Conservation (phyloP, 2,888 invertebrate genomes). For the Apotomis capreana region DNA sequence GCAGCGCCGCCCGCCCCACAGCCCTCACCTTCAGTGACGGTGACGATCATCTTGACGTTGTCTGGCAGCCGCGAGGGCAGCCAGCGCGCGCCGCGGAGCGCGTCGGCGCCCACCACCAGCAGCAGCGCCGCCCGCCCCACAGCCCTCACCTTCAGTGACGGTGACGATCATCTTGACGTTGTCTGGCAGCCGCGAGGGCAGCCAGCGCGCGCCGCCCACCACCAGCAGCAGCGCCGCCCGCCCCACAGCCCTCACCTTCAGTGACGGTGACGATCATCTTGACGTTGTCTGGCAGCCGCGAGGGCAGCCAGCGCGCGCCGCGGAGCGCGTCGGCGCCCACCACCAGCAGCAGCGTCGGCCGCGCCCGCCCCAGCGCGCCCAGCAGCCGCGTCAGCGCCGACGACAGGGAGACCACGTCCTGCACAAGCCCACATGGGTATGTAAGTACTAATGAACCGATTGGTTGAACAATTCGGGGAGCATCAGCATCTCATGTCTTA, state of each 20-base stretch:
- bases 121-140: constrained; percentile 19
- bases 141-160: constrained; percentile 80
- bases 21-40: constrained; percentile 83
- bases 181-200: constrained; percentile 88
- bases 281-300: constrained; percentile 87
- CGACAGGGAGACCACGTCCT: constrained; percentile 90
- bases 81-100: constrained; percentile 88
- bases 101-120: constrained; percentile 87
- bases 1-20: neutral
- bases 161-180: constrained; percentile 91
- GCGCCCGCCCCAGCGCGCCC: constrained; percentile 79
- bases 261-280: constrained; percentile 90
- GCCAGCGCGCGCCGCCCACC: constrained; percentile 87
- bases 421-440: constrained; percentile 42
- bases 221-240: no score
- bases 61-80: constrained; percentile 88
- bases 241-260: constrained; percentile 65
- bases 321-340: constrained; percentile 88
- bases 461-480: no score
- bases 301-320: constrained; percentile 90
- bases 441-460: no score
- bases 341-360: constrained; percentile 87
- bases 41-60: constrained; percentile 90
- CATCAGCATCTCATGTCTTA: no score
- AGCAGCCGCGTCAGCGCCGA: constrained; percentile 82